Evolutionary conservation across 1,140 invertebrate genomes (phyloP), one percentile per base, ranked within the genome.

Genomic region (Tribolium madens): DNA sequence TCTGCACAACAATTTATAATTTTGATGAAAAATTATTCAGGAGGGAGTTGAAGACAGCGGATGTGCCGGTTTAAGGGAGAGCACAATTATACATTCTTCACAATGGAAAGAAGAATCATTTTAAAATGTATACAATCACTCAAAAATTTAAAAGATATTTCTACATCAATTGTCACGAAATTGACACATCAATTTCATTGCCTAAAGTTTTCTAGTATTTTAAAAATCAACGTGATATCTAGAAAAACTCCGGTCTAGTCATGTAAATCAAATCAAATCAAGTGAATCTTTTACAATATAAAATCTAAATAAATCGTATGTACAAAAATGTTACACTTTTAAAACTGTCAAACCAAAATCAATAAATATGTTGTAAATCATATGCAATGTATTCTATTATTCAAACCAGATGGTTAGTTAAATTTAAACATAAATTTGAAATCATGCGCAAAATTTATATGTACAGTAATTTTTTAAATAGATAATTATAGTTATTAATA

Each of bases 1-100:
- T 83, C 80, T 76, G 80, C 78, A 82, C 78, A 84, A 82, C 83
- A 83, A 83, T 84, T 83, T 83, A 83, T 84, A 81, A 80, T 83
- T 84, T 81, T 80, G 76, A 82, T 82, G 81, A 83, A 83, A 83
- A 82, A 83, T 82, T 81, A 78, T 76, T 42, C 80, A 73, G 57
- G 14, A 36, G 77, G 77, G 81, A 81, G 60, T 73, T 71, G 64
- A 48, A 52, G 73, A 71, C 68, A 71, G 47, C 33, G 33, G 68
- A 50, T 48, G 18, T 36, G 36, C 9, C 18, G 64, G 68, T 64
- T 64, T 12, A 26, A 64, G 26, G 26, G 10, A 64, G 26, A 18
- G 18, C 53, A 60, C 53, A 21, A 18, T 26, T 3, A 33, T 26
- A 33, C 1, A 14, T 17, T 9, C 52, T 57, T 64, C 57, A 3